Evolutionary conservation across 2,888 invertebrate genomes (phyloP).

Genomic region (Heliconius ethilla): DNA sequence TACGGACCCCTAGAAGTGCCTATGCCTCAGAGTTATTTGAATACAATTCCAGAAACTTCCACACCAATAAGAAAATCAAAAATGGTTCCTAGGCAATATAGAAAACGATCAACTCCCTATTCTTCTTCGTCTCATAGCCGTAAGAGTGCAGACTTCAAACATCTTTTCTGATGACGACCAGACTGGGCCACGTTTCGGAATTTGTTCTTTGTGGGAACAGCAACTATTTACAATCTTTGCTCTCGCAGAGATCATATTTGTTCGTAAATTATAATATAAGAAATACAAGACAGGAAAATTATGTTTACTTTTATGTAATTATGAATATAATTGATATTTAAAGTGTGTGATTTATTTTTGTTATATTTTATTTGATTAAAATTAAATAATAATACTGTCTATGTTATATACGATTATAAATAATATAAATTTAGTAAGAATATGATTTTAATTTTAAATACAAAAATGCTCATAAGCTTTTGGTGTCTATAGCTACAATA

Average conservation of each 20-base stretch:
- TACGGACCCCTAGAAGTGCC: constrained; percentile 2
- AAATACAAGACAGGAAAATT: too few species aligned
- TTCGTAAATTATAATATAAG: too few species aligned
- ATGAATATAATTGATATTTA: too few species aligned
- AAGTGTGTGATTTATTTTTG: too few species aligned
- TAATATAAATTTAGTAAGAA: too few species aligned
- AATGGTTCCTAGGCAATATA: neutral
- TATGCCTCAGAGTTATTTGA: neutral
- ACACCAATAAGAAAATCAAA: constrained; percentile 15
- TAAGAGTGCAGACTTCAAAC: constrained; percentile 8
- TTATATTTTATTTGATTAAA: neutral
- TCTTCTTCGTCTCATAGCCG: neutral
- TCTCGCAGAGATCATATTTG: too few species aligned
- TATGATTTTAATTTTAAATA: too few species aligned
- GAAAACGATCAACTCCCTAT: constrained; percentile 9
- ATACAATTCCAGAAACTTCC: constrained; percentile 8
- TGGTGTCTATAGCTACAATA: neutral
- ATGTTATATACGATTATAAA: neutral
- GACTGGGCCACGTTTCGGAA: neutral
- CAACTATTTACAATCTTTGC: too few species aligned
- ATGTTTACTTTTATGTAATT: too few species aligned
- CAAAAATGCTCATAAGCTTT: too few species aligned
- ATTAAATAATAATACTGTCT: neutral
- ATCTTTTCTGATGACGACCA: constrained; percentile 29
- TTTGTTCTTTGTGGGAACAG: too few species aligned